Percentiles rank a stretch among this genome's conserved stretches.
These are phyloP conservation scores for Calonectris borealis DNA, from an alignment of 2,113 vertebrate species.

Conservation along the genomic window DNA sequence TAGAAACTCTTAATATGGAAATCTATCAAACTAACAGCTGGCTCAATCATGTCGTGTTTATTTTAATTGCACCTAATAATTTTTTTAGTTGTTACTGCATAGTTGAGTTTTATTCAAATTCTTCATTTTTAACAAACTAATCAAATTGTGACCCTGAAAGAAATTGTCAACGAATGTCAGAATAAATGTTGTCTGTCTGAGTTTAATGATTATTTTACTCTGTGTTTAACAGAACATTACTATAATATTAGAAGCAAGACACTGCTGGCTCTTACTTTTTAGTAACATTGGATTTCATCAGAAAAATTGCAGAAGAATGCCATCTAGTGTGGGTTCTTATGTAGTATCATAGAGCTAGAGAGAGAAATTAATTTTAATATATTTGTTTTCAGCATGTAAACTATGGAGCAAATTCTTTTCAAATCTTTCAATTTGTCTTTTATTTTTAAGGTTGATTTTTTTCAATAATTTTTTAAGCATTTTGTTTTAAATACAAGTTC, in stretches of 20 bases:
- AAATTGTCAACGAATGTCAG: background rate
- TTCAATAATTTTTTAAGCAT: background rate
- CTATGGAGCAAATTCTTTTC: background rate
- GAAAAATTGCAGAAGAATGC: conserved; percentile 13
- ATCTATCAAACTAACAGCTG: background rate
- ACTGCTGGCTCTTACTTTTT: background rate
- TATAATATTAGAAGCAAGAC: background rate
- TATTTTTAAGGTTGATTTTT: background rate
- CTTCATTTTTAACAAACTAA: conserved; percentile 1
- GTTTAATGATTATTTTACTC: background rate
- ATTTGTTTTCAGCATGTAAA: background rate
- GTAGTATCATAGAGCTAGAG: background rate
- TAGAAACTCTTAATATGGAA: background rate
- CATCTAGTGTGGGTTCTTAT: conserved; percentile 30
- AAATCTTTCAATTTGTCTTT: background rate
- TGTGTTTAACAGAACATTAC: background rate
- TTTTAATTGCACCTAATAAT: background rate
- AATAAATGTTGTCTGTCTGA: background rate
- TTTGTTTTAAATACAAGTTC: background rate
- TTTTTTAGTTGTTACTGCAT: background rate
- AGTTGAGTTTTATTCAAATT: background rate
- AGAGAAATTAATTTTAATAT: background rate
- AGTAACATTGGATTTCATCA: background rate
- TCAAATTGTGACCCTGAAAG: background rate
- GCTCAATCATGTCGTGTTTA: background rate